phyloP scores from a whole-genome alignment of 2,888 invertebrate genomes.

The Lithosia quadra region DNA sequence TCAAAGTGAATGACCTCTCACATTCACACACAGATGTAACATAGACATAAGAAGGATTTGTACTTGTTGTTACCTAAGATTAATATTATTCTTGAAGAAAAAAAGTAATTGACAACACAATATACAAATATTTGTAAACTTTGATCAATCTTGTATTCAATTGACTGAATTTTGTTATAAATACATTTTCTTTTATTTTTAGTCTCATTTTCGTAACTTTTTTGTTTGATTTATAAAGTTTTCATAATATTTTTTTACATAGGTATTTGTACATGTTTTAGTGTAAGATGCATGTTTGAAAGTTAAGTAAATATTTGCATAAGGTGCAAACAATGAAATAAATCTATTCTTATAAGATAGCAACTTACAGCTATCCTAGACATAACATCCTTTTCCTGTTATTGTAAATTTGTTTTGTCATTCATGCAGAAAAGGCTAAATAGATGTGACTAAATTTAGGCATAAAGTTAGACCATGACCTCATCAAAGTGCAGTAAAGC shows the following conservation, averaged over 20 bases:
- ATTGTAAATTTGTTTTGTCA: not conserved
- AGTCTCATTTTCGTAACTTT: not conserved
- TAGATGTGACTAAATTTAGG: not conserved
- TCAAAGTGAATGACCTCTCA: constrained; percentile 9
- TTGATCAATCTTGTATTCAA: not conserved
- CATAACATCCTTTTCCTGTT: not conserved
- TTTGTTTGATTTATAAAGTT: not conserved
- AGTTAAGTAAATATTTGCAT: not conserved
- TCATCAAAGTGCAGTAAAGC: not conserved
- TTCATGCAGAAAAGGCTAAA: not conserved
- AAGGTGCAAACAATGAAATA: not conserved
- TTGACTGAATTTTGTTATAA: not conserved
- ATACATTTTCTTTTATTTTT: not conserved
- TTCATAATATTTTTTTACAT: not conserved
- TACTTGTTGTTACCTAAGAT: too few relatives aligned
- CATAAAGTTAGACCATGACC: not conserved
- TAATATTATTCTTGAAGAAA: not conserved
- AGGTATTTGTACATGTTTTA: not conserved
- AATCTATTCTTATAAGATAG: not conserved
- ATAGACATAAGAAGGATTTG: not conserved
- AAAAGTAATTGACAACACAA: not conserved
- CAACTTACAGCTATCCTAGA: not conserved
- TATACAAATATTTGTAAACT: not conserved
- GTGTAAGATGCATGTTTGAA: not conserved
- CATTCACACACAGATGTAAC: not conserved